phyloP scores from a whole-genome alignment of 2,797 vertebrate species.

The Cygnus olor region DNA sequence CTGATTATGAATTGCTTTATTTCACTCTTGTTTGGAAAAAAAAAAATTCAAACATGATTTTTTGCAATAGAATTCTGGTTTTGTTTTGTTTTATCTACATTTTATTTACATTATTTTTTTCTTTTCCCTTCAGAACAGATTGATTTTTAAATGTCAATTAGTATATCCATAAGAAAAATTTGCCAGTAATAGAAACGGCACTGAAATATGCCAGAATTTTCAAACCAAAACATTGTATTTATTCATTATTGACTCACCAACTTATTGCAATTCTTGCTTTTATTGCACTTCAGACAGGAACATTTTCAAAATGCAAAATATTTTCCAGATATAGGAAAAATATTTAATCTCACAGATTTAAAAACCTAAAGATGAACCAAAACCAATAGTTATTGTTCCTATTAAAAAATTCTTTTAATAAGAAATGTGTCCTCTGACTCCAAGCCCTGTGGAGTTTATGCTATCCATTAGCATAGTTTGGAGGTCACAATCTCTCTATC shows the following conservation, averaged over 20 bases:
- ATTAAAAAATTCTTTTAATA: slow-evolving; percentile 6
- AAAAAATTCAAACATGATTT: too few relatives aligned
- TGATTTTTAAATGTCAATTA: background rate
- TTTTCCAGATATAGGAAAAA: background rate
- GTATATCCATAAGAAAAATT: background rate
- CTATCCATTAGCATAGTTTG: background rate
- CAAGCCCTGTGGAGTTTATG: background rate
- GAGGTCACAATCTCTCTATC: background rate
- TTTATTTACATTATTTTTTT: background rate
- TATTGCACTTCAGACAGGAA: background rate
- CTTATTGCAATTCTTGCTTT: background rate
- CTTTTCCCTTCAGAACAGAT: background rate
- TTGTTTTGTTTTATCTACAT: background rate
- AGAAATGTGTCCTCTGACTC: background rate
- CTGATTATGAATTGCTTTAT: background rate
- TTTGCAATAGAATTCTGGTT: background rate
- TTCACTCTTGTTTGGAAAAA: background rate
- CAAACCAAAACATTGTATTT: background rate
- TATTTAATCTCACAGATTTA: background rate
- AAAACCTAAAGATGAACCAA: background rate
- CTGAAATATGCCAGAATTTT: background rate
- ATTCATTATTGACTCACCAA: background rate
- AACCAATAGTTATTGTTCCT: background rate
- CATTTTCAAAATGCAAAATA: background rate
- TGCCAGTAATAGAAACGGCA: background rate